These are phyloP conservation scores for Rhabdomys dilectus DNA, from an alignment of 2,113 vertebrate species.

Conservation along the genomic window DNA sequence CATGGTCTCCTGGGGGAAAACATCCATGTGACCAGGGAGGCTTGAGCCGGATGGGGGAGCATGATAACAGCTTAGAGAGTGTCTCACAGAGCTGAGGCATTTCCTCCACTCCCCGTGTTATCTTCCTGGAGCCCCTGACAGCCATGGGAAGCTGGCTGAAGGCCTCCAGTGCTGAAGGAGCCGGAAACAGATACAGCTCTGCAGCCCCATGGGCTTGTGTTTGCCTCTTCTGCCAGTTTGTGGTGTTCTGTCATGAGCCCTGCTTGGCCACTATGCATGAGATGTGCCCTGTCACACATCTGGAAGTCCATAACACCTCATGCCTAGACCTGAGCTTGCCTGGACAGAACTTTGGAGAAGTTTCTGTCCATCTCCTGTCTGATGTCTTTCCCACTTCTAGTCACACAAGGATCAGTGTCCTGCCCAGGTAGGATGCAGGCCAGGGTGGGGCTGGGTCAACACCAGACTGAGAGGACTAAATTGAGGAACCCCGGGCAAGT, in stretches of 20 bases:
- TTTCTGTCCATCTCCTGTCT: neutral
- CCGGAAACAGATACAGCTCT: neutral
- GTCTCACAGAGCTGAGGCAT: neutral
- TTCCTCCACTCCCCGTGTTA: neutral
- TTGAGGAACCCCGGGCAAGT: neutral
- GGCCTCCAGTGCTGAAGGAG: neutral
- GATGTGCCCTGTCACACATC: neutral
- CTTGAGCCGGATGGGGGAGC: neutral
- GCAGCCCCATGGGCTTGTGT: fast-evolving
- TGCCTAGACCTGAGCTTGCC: too few species aligned
- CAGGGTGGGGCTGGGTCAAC: neutral
- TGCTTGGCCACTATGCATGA: neutral
- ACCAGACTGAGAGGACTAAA: neutral
- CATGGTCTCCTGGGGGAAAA: neutral
- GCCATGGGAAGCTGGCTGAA: constrained; percentile 29
- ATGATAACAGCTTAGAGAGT: neutral
- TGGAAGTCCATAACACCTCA: neutral
- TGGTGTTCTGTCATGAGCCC: fast-evolving
- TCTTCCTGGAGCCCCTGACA: neutral
- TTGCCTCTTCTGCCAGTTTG: neutral
- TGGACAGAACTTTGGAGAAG: fast-evolving
- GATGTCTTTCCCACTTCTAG: neutral
- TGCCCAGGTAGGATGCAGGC: neutral
- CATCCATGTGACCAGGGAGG: neutral
- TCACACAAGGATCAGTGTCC: neutral